Evolutionary conservation across 2,888 invertebrate species (phyloP), one percentile per base, ranked within the genome.

Genomic region (Loripinus fragilis): DNA sequence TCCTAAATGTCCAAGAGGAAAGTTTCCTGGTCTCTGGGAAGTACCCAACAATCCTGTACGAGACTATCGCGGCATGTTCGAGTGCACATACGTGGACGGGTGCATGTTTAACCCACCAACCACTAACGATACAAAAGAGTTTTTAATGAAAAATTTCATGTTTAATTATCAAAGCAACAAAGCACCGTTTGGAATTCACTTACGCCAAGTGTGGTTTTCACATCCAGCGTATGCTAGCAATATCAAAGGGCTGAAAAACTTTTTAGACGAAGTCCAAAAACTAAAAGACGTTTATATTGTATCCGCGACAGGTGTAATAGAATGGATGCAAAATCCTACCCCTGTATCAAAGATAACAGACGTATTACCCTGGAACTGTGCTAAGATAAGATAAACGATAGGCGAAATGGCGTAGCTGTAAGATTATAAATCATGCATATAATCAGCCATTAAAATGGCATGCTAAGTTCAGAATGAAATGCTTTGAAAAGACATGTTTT

Each of bases 181-280:
- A 78, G 97, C 97, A 0, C 98, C 98, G 0, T 95, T 96, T 84
- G 97, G 97, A 0, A 94, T 98, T 30, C 96, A 97, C 91, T 95
- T 98, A 75, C 96, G 96, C 91, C 95, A 97, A 0, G 95, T 95
- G 0, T 98, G 97, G 97, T 96, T 98, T 87, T 79, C 84, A 0
- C 87, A 89, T 45, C 78, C 80, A 2, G 73, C 83, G 12, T 88
- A 86, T 64, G 65, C 60, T 17, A 74, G 82, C 8, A 88, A 89
- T 71, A 64, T 88, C 0, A 67, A 78, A 45, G 91, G 88, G 0
- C 74, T 91, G 25, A 71, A 81, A 42, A 83, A 71, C 52, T 89
- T 90, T 71, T 75, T 90, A 23, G 77, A 83, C 33, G 81, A 80
- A 67, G 38, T 90, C 23, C 73, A 74, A 20, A 66, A 76, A 23